Base-by-base conservation (phyloP, 2,888 invertebrate genomes). In the Dicranocentrus wangi region DNA sequence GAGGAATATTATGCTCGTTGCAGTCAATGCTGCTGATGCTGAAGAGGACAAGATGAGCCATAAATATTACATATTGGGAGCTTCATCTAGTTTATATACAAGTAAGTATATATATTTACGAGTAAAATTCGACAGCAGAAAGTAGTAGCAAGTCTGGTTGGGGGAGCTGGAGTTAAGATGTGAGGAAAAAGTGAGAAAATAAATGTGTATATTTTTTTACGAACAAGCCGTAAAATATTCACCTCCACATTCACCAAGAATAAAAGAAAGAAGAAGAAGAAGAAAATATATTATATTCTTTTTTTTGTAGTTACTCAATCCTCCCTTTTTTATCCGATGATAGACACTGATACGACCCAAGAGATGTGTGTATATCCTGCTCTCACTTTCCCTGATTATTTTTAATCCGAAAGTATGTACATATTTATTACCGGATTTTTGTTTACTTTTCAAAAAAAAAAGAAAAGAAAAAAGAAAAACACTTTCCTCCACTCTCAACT, bases 31-130 rank as follows among this genome's bases (percentile, higher is more conserved):
- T 68, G n/a, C n/a, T n/a, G n/a, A n/a, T n/a, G n/a, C n/a, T 55
- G 58, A 51, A 76, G 51, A 69, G 76, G 68, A 76, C 76, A 76
- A 61, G 68, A 68, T 76, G 68, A 76, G 23, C 60, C 58, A 76
- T 76, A 76, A 76, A 76, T 76, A 76, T 76, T 76, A 61, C 69
- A 76, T 76, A 76, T 69, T 60, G 75, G 55, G 66, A 55, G 58
- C 75, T 28, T 61, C 51, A 68, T 69, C 68, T 51, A 60, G 60
- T 76, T 76, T 76, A 61, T 28, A 39, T 66, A 55, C 25, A n/a
- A n/a, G n/a, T n/a, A 32, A 13, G 32, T 19, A n/a, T 65, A 73
- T 25, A 71, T 28, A 23, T 43, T n/a, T n/a, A n/a, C n/a, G n/a
- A n/a, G n/a, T n/a, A n/a, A n/a, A n/a, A n/a, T n/a, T n/a, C n/a